These are phyloP conservation scores for Coregonus sp. DNA, from an alignment of 2,797 vertebrate species.

Conservation along the genomic window DNA sequence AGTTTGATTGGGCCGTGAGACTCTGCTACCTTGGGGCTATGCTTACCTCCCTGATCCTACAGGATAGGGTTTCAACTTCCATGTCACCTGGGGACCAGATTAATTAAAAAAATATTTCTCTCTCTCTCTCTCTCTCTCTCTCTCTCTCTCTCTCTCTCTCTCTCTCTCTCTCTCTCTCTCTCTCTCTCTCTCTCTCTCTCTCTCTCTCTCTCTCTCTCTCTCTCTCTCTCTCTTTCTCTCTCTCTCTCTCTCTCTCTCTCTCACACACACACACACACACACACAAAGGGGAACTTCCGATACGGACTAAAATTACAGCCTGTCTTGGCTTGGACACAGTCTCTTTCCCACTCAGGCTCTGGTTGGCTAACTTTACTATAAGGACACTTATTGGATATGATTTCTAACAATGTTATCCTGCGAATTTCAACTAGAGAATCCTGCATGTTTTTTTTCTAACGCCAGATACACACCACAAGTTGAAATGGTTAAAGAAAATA, in stretches of 20 bases:
- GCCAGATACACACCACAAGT: background rate
- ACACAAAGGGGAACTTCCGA: background rate
- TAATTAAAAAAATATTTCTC: background rate
- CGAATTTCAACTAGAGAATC: background rate
- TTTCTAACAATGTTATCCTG: background rate
- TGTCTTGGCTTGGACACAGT: constrained; percentile 1
- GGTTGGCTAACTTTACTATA: background rate
- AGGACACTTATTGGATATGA: background rate
- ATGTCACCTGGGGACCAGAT: constrained; percentile 7
- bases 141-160: background rate
- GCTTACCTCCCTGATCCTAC: constrained; percentile 13
- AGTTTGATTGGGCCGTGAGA: background rate
- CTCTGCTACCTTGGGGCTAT: background rate
- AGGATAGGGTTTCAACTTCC: constrained; percentile 2
- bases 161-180: background rate
- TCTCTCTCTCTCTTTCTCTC: no score
- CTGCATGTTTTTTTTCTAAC: background rate
- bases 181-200: background rate
- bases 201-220: background rate
- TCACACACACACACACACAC: no score
- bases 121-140: background rate
- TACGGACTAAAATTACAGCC: background rate
- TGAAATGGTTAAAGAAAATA: constrained; percentile 1
- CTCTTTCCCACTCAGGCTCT: background rate
- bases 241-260: background rate